These are phyloP conservation scores for Tretioscincus oriximinensis DNA, from an alignment of 2,113 vertebrate genomes.

Conservation along the genomic window DNA sequence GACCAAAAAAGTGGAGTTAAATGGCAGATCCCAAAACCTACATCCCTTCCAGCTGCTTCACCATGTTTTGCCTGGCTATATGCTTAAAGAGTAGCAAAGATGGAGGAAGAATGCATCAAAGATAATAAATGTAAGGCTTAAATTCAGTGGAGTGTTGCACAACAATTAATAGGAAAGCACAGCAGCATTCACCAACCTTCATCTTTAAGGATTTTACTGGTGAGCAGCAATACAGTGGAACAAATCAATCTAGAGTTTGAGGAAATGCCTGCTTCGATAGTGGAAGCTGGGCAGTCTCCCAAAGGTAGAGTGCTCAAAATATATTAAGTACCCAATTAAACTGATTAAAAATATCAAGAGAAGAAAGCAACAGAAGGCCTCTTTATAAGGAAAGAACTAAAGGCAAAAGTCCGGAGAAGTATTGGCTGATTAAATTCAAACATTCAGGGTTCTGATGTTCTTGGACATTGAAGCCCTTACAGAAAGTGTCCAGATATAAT, in stretches of 20 bases:
- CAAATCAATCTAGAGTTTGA: not conserved
- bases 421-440: slow-evolving; percentile 19
- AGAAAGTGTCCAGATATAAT: not conserved
- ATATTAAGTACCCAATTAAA: slow-evolving; percentile 52
- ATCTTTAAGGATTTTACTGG: not conserved
- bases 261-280: slow-evolving; percentile 47
- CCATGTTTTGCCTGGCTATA: no score
- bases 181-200: rapidly evolving
- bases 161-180: not conserved
- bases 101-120: not conserved
- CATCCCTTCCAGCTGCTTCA: not conserved
- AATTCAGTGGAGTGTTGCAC: no score
- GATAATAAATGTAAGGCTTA: no score
- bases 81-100: no score
- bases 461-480: not conserved
- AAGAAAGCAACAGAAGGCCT: slow-evolving; percentile 26
- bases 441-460: slow-evolving; percentile 7
- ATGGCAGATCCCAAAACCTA: not conserved
- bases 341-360: slow-evolving; percentile 58
- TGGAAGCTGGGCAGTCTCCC: slow-evolving; percentile 41
- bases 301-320: slow-evolving; percentile 39
- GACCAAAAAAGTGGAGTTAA: not conserved
- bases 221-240: not conserved
- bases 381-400: not conserved
- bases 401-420: not conserved